phyloP scores from a whole-genome alignment of 2,888 invertebrate species.

The Andrena haemorrhoa region DNA sequence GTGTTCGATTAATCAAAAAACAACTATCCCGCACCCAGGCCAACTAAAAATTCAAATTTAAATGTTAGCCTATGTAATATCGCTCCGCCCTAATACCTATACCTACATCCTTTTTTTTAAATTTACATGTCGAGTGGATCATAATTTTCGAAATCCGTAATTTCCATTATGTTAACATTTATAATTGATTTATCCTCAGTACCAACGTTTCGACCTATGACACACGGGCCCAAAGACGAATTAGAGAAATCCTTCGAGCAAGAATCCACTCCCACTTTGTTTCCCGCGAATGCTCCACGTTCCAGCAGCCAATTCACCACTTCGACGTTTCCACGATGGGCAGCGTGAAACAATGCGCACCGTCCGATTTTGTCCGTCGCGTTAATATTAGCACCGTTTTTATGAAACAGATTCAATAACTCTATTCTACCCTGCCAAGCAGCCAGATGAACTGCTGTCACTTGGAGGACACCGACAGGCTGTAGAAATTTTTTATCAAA shows the following conservation, averaged over 20 bases:
- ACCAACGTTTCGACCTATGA: slow-evolving; percentile 58
- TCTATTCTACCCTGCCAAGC: slow-evolving; percentile 70
- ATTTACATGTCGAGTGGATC: too few relatives aligned
- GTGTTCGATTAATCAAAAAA: too few relatives aligned
- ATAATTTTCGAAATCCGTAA: too few relatives aligned
- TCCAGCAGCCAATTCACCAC: slow-evolving; percentile 70
- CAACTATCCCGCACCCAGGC: too few relatives aligned
- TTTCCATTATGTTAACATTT: neutral
- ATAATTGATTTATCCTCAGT: neutral
- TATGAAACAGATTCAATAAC: slow-evolving; percentile 54
- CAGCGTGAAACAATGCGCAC: slow-evolving; percentile 81
- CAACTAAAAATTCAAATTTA: too few relatives aligned
- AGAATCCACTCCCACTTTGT: slow-evolving; percentile 37
- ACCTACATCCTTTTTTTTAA: too few relatives aligned
- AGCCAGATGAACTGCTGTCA: slow-evolving; percentile 70
- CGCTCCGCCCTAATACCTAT: too few relatives aligned
- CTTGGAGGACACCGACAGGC: slow-evolving; percentile 60
- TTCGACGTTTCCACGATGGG: slow-evolving; percentile 75
- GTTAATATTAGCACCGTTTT: slow-evolving; percentile 67
- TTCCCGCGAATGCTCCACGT: slow-evolving; percentile 66
- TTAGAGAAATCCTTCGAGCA: slow-evolving; percentile 3
- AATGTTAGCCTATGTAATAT: too few relatives aligned
- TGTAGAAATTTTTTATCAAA: slow-evolving; percentile 38
- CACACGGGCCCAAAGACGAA: neutral
- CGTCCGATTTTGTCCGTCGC: slow-evolving; percentile 78